Evolutionary conservation across 2,888 invertebrate genomes (phyloP), one percentile per base, ranked within the genome.

Genomic region (Mesorhabditis belari): DNA sequence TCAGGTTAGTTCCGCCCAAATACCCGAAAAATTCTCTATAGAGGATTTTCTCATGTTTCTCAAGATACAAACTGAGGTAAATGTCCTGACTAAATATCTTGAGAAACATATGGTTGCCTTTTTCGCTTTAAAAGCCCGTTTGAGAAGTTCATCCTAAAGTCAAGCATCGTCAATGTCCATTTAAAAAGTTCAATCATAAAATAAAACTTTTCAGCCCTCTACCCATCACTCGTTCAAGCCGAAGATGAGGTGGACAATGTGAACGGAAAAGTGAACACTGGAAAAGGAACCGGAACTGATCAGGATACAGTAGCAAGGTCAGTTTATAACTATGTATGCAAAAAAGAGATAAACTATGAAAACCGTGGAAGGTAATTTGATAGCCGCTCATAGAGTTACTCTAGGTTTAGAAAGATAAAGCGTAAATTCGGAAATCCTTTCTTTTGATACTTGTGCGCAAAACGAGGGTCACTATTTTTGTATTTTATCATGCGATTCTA

Each of bases 231-330:
- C 5, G 64, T 52, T 19, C 49, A 55, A 28, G 69, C 69, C 24
- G 75, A 77, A 55, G 81, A 78, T 60, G 75, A 70, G 44, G 69
- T 72, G 29, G 79, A 79, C 21, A 71, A 66, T 9, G 61, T 64
- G n/a, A 77, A 82, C 5, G 90, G 91, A 56, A 84, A 87, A 29
- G 90, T 92, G 82, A 84, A 55, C 29, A 50, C 92, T 60, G 92
- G 92, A 17, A 87, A 90, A 54, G 90, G 88, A 67, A 86, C 90
- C 69, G 87, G 90, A 82, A 95, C 94, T 21, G 95, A 96, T 84
- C 90, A 91, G 82, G 92, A 94, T 83, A 88, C 88, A 4, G 87
- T 93, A 49, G 84, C 88, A 81, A 83, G 84, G 84, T 84, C 64
- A 64, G 64, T 60, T 57, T 60, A 55, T 60, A 51, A 51, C n/a